Conservation (phyloP, 2,888 invertebrate species). For the Drosophila robusta region DNA sequence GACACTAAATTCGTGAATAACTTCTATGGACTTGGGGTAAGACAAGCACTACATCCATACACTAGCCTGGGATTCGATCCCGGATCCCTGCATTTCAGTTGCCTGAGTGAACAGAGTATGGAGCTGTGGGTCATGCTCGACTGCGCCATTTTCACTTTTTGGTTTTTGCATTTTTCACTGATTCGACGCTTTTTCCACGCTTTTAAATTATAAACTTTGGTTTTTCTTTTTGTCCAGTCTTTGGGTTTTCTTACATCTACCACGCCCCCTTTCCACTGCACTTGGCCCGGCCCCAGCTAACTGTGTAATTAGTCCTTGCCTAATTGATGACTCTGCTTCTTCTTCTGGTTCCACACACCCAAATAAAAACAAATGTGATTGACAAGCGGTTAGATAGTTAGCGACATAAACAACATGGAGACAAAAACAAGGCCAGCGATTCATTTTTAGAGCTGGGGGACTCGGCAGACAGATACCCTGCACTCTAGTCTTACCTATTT, state of each 20-base stretch:
- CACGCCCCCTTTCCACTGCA: neutral
- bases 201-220: neutral
- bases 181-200: neutral
- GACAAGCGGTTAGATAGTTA: slow-evolving; percentile 67
- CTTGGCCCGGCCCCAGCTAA: slow-evolving; percentile 14
- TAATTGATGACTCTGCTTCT: slow-evolving; percentile 56
- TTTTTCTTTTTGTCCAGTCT: neutral
- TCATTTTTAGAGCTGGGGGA: neutral
- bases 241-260: slow-evolving; percentile 3
- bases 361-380: slow-evolving; percentile 44
- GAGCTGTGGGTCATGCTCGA: neutral
- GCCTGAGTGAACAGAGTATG: neutral
- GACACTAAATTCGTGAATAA: too few species aligned
- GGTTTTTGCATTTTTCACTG: neutral
- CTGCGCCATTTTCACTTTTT: neutral
- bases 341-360: slow-evolving; percentile 4
- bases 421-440: neutral
- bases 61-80: too few species aligned
- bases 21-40: too few species aligned
- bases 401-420: slow-evolving; percentile 39
- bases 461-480: slow-evolving; percentile 1
- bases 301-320: slow-evolving; percentile 62
- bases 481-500: neutral
- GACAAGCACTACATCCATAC: too few species aligned
- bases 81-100: too few species aligned